phyloP scores from a whole-genome alignment of 2,113 vertebrate genomes.

The Crotalus horridus region DNA sequence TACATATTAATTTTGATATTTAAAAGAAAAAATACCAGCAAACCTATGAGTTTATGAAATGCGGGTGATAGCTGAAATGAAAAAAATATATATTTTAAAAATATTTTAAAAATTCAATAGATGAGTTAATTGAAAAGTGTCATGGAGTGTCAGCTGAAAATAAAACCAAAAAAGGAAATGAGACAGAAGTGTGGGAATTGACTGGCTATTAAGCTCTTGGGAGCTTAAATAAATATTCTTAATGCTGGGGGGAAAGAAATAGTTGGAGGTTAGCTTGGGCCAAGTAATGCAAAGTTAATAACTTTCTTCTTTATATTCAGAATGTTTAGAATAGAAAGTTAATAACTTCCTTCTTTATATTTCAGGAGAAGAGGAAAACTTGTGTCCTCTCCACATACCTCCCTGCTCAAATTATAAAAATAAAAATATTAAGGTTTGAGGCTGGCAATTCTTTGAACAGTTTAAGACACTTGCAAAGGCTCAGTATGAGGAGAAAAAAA shows the following conservation, averaged over 20 bases:
- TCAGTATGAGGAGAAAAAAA: background rate
- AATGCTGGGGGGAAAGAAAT: background rate
- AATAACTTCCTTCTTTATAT: background rate
- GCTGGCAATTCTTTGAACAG: background rate
- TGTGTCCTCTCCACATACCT: background rate
- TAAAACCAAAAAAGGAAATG: background rate
- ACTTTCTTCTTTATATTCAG: background rate
- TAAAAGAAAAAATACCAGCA: background rate
- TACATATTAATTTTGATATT: background rate
- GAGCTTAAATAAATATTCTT: background rate
- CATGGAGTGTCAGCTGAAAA: background rate
- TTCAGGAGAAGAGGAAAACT: background rate
- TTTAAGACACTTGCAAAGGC: no score
- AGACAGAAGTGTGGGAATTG: background rate
- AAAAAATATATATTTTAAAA: background rate
- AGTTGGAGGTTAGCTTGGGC: background rate
- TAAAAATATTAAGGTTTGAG: background rate
- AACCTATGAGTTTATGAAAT: background rate
- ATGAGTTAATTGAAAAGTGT: background rate
- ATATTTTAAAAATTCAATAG: background rate
- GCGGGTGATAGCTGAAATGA: background rate
- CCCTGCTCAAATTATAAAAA: background rate
- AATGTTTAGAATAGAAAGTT: background rate
- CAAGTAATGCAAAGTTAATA: background rate
- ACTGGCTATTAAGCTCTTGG: background rate